These are phyloP conservation scores for Stenotaenia linearis DNA, from an alignment of 2,888 invertebrate genomes.

Conservation along the genomic window DNA sequence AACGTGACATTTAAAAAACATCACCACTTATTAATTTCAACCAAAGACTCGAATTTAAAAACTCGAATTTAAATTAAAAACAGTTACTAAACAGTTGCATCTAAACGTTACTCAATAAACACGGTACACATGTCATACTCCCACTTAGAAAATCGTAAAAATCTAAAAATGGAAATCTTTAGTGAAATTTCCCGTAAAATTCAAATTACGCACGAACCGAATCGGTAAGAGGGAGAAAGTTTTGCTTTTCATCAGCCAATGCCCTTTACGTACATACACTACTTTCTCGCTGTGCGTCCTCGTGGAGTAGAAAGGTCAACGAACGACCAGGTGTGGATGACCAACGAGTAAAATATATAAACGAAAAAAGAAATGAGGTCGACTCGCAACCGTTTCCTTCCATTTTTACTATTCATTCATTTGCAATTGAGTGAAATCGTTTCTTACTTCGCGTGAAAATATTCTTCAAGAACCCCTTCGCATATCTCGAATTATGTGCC, in stretches of 20 bases:
- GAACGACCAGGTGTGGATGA: neutral
- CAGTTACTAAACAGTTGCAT: no score
- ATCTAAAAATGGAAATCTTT: no score
- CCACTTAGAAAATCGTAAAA: no score
- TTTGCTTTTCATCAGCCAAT: neutral
- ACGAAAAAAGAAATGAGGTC: neutral
- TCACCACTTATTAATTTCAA: no score
- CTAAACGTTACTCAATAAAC: no score
- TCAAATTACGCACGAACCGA: neutral
- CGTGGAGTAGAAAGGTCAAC: neutral
- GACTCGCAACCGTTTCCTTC: neutral
- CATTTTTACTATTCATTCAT: neutral
- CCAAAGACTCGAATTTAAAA: no score
- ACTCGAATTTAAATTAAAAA: no score
- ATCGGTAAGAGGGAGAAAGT: neutral
- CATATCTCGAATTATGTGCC: neutral
- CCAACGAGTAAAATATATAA: neutral
- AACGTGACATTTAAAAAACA: no score
- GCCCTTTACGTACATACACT: neutral
- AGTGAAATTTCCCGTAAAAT: no score
- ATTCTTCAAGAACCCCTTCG: no score
- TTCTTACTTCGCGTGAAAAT: no score
- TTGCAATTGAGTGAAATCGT: neutral
- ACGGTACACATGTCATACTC: no score
- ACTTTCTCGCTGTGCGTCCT: neutral